These are phyloP conservation scores for Amphimallon solstitiale DNA, from an alignment of 2,888 invertebrate species.

Conservation along the genomic window DNA sequence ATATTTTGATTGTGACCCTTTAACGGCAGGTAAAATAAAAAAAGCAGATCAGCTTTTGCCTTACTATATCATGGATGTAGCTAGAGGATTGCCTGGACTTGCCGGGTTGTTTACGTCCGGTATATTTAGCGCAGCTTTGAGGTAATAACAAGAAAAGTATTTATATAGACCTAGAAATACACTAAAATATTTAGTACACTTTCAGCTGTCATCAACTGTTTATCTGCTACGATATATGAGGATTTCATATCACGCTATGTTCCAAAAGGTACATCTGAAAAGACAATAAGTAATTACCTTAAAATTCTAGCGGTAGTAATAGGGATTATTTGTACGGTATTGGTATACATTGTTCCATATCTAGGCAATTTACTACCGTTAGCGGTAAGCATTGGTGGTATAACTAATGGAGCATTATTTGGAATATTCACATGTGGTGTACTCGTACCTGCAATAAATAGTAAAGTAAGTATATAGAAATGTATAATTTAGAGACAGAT, in stretches of 20 bases:
- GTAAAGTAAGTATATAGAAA: slow-evolving; percentile 59
- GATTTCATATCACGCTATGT: slow-evolving; percentile 70
- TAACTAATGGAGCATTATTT: slow-evolving; percentile 72
- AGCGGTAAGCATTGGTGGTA: slow-evolving; percentile 70
- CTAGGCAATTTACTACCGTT: slow-evolving; percentile 75
- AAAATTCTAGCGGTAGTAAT: slow-evolving; percentile 63
- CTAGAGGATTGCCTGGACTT: slow-evolving; percentile 72
- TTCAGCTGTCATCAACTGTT: slow-evolving; percentile 71
- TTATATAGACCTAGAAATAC: no score
- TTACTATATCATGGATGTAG: slow-evolving; percentile 75
- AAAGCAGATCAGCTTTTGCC: slow-evolving; percentile 70
- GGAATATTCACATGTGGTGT: slow-evolving; percentile 74
- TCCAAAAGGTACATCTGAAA: slow-evolving; percentile 65
- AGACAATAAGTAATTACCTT: slow-evolving; percentile 68
- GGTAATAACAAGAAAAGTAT: slow-evolving; percentile 54
- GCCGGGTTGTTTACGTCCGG: slow-evolving; percentile 79
- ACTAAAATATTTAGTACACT: slow-evolving; percentile 65
- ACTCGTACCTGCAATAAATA: slow-evolving; percentile 70
- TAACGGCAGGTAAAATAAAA: slow-evolving; percentile 66
- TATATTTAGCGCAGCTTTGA: slow-evolving; percentile 76
- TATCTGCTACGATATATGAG: slow-evolving; percentile 73
- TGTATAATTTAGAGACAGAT: no score
- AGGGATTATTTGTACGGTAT: slow-evolving; percentile 78
- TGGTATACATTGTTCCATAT: slow-evolving; percentile 72
- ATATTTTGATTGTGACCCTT: slow-evolving; percentile 73